Evolutionary conservation across 2,888 invertebrate genomes (phyloP), one percentile per base, ranked within the genome.

Genomic region (Norana najaformis): DNA sequence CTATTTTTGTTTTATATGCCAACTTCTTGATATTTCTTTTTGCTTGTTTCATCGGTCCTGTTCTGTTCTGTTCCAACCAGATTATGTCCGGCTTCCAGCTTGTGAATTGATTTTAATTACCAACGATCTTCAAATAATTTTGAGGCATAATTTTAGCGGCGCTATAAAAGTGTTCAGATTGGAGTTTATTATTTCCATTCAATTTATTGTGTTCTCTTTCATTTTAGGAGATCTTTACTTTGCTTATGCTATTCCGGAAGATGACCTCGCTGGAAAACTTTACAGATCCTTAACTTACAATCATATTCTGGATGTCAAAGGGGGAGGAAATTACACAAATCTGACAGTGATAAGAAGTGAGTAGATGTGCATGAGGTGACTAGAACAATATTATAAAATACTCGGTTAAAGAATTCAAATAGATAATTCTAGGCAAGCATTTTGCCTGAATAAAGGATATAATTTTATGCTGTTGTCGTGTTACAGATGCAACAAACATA

Each of bases 161-260:
- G n/a, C n/a, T n/a, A n/a, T n/a, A n/a, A n/a, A n/a, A n/a, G n/a
- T n/a, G n/a, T n/a, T n/a, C n/a, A n/a, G n/a, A n/a, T n/a, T n/a
- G n/a, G n/a, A n/a, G n/a, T 13, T n/a, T 8, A 8, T n/a, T n/a
- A n/a, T 69, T 69, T 30, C 6, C 69, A n/a, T 69, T n/a, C 69
- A 8, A 47, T 23, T 23, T 47, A n/a, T n/a, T 69, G n/a, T n/a
- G n/a, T 69, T 69, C 1, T 30, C 2, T n/a, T 30, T 69, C n/a
- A 5, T 47, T 85, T 85, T 6, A 89, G 89, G 89, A 16, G 41
- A 89, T 83, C 89, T 89, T 41, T 35, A 89, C 89, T 89, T 89
- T 83, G 89, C 89, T 37, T 89, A 89, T 41, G 89, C 39, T 18
- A 36, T 37, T n/a, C 23, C 39, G 41, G 83, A 83, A 23, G 89